Percentiles rank a stretch among this genome's conserved stretches.
These are phyloP conservation scores for Spea hammondii DNA, from an alignment of 2,797 vertebrate species.

Conservation along the genomic window DNA sequence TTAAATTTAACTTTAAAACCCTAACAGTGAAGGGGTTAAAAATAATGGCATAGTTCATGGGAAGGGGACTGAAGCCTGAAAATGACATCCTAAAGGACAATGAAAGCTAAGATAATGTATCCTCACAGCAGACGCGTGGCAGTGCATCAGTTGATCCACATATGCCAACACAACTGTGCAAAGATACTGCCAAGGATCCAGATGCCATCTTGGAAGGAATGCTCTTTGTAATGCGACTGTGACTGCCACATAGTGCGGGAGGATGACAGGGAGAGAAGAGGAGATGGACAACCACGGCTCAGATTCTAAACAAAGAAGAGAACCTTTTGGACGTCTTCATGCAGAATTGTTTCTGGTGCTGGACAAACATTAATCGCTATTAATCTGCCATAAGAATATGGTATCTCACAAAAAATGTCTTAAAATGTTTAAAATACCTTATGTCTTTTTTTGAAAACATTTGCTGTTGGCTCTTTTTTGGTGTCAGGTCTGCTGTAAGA, in stretches of 20 bases:
- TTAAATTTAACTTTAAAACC: too few species aligned
- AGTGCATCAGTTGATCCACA: constrained; percentile 54
- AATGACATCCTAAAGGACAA: constrained; percentile 31
- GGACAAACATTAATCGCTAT: too few species aligned
- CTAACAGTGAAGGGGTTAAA: too few species aligned
- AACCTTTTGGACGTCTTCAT: not conserved
- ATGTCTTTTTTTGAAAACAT: too few species aligned
- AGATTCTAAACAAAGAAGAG: not conserved
- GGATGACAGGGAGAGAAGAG: constrained; percentile 14
- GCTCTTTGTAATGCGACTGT: constrained; percentile 51
- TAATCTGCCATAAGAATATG: too few species aligned
- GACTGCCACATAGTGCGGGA: constrained; percentile 54
- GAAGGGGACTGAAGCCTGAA: constrained; percentile 11
- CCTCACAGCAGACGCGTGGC: constrained; percentile 58
- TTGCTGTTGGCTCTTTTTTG: too few species aligned
- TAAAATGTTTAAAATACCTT: too few species aligned
- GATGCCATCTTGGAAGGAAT: constrained; percentile 60
- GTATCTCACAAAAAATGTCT: too few species aligned
- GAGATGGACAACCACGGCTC: constrained; percentile 24
- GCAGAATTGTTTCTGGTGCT: too few species aligned
- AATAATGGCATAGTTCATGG: too few species aligned
- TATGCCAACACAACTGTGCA: constrained; percentile 58
- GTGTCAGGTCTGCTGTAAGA: too few species aligned
- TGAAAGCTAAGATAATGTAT: constrained; percentile 56
- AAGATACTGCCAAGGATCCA: constrained; percentile 57